Evolutionary conservation across 2,888 invertebrate genomes (phyloP).

Genomic region (Sesia bembeciformis): DNA sequence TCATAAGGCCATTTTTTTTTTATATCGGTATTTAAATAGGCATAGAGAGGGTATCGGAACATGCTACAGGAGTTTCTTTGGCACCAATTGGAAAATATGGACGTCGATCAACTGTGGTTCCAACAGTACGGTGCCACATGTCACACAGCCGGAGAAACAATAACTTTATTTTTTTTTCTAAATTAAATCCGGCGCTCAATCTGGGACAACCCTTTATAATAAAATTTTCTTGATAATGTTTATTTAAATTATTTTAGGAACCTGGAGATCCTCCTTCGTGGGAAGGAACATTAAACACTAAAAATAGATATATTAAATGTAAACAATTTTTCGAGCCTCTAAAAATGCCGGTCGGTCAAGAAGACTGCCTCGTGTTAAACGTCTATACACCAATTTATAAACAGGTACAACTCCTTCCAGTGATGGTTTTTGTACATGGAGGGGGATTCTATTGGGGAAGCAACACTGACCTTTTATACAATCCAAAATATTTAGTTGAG

Average conservation of each 20-base stretch:
- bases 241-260: conserved; percentile 4
- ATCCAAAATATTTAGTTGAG: background rate
- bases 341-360: conserved; percentile 13
- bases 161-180: no score
- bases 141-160: no score
- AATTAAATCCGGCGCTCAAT: no score
- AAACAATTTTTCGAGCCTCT: conserved; percentile 6
- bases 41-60: no score
- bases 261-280: conserved; percentile 10
- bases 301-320: conserved; percentile 4
- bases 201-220: no score
- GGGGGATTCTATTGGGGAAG: background rate
- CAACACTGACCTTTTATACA: background rate
- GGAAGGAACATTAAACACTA: conserved; percentile 9
- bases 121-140: no score
- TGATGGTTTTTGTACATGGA: background rate
- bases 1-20: no score
- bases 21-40: no score
- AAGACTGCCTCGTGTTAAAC: conserved; percentile 1
- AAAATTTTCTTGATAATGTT: background rate
- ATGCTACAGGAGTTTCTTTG: no score
- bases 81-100: no score
- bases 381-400: background rate
- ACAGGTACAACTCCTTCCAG: background rate
- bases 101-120: no score